Evolutionary conservation across 1,140 invertebrate genomes (phyloP).

Genomic region (Apocrypta bakeri): DNA sequence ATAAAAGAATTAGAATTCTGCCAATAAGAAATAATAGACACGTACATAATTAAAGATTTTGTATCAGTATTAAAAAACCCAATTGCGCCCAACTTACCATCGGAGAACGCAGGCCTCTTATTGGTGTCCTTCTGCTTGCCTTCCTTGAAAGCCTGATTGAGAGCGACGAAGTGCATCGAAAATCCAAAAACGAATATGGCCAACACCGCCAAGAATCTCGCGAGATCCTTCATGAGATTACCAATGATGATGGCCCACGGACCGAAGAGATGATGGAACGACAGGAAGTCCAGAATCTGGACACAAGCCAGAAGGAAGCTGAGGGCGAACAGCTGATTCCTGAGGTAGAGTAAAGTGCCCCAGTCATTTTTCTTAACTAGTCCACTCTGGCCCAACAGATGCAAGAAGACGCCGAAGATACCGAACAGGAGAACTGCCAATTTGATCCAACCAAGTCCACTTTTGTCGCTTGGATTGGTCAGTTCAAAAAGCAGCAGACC

Average conservation of each 20-base stretch:
- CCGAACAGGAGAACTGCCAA: slow-evolving; percentile 93
- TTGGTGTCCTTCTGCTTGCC: slow-evolving; percentile 55
- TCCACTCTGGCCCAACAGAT: slow-evolving; percentile 87
- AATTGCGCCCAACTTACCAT: slow-evolving; percentile 77
- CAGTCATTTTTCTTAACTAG: slow-evolving; percentile 82
- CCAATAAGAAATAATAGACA: background rate
- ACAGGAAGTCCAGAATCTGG: slow-evolving; percentile 96
- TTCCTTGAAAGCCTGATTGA: slow-evolving; percentile 93
- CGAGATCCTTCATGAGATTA: slow-evolving; percentile 92
- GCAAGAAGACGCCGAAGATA: slow-evolving; percentile 92
- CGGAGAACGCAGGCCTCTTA: slow-evolving; percentile 76
- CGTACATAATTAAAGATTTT: too few species aligned
- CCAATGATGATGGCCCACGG: slow-evolving; percentile 97
- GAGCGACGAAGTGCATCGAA: slow-evolving; percentile 96
- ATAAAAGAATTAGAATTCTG: background rate
- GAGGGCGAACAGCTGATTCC: slow-evolving; percentile 97
- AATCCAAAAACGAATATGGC: slow-evolving; percentile 99
- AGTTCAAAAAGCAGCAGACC: slow-evolving; percentile 96
- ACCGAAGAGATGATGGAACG: slow-evolving; percentile 98
- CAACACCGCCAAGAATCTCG: slow-evolving; percentile 96
- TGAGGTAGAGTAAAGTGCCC: slow-evolving; percentile 90
- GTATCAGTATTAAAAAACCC: slow-evolving; percentile 26
- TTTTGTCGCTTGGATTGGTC: slow-evolving; percentile 96
- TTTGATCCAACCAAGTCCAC: slow-evolving; percentile 94
- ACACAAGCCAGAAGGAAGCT: slow-evolving; percentile 96